A percentile compares a stretch with the other conserved stretches of the same genome.
Conservation (phyloP, 2,888 invertebrate genomes). For the Drosophila engyochracea region DNA sequence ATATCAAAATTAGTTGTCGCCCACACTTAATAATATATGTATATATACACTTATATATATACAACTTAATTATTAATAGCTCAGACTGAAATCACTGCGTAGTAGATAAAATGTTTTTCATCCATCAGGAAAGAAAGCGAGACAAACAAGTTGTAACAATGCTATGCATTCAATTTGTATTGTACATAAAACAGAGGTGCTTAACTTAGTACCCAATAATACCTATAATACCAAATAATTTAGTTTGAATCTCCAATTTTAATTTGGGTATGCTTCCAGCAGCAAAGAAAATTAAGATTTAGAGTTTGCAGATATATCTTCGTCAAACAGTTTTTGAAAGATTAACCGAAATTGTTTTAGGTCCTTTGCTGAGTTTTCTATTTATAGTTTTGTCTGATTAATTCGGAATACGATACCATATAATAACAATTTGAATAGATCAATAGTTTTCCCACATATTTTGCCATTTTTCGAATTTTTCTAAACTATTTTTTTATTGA, state of each 20-base stretch:
- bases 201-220: not conserved
- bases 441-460: not conserved
- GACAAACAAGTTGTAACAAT: not conserved
- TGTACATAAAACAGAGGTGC: not conserved
- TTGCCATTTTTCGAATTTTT: not conserved
- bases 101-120: not conserved
- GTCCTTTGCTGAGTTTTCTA: not conserved
- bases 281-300: not conserved
- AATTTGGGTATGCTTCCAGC: not conserved
- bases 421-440: not conserved
- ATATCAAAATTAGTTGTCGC: not conserved
- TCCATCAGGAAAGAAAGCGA: not conserved
- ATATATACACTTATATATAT: not conserved
- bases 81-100: not conserved
- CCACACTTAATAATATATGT: not conserved
- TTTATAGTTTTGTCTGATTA: not conserved
- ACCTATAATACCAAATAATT: not conserved
- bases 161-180: not conserved
- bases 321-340: not conserved
- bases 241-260: no score
- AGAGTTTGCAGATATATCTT: not conserved
- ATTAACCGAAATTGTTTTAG: not conserved
- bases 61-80: not conserved
- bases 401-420: accelerated
- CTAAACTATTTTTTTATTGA: not conserved